Evolutionary conservation across 2,888 invertebrate species (phyloP), one percentile per base, ranked within the genome.

Genomic region (Gasteruption jaculator): DNA sequence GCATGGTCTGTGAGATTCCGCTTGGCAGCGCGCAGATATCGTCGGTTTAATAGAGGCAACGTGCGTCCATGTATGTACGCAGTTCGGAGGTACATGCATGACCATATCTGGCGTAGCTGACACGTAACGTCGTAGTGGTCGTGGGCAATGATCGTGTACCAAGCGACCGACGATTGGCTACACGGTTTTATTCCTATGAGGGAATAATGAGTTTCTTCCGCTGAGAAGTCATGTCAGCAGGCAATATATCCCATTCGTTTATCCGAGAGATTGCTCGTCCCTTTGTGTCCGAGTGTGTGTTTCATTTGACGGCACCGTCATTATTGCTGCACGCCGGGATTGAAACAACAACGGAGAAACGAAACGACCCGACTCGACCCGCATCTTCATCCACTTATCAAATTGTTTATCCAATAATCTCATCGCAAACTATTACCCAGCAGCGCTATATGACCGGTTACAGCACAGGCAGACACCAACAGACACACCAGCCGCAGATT

Each of bases 201-300:
- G 55, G 58, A 50, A 57, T 64, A 68, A 68, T 65, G 58, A 68
- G 65, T 53, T 60, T 59, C 65, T 67, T 68, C 68, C 68, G 68
- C 56, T 57, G 61, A 56, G 61, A 65, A 68, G 65, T 65, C n/a
- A n/a, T n/a, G n/a, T n/a, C n/a, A n/a, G n/a, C n/a, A n/a, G n/a
- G 65, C 54, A 56, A 37, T 51, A 46, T 47, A 47, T 53, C 48
- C 53, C 56, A 57, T 60, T 55, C 54, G 56, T 57, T 55, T 57
- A 54, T 55, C 52, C 52, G n/a, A n/a, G n/a, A n/a, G n/a, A n/a
- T n/a, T n/a, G n/a, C n/a, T n/a, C n/a, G n/a, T n/a, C n/a, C n/a
- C n/a, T n/a, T n/a, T n/a, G n/a, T n/a, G n/a, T n/a, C n/a, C n/a
- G n/a, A n/a, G n/a, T n/a, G n/a, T n/a, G n/a, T n/a, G n/a, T n/a